Evolutionary conservation across 2,888 invertebrate species (phyloP).

Genomic region (Allygus modestus): DNA sequence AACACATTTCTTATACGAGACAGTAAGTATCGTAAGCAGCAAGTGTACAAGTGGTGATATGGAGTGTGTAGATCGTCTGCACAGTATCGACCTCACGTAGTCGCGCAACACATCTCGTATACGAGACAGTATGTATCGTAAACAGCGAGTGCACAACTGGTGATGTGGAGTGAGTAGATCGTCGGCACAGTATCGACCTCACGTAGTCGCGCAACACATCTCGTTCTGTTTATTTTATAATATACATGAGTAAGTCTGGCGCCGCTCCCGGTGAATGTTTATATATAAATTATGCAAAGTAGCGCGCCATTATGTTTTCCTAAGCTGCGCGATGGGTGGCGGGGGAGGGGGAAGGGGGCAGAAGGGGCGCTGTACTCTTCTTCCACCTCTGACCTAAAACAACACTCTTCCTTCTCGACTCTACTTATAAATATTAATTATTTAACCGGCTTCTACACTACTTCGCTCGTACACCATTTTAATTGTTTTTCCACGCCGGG

Average conservation of each 20-base stretch:
- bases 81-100: background rate
- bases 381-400: slow-evolving; percentile 62
- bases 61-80: background rate
- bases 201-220: slow-evolving; percentile 56
- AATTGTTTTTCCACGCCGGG: slow-evolving; percentile 53
- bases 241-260: slow-evolving; percentile 66
- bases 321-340: slow-evolving; percentile 45
- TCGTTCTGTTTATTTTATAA: slow-evolving; percentile 65
- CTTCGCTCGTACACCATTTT: slow-evolving; percentile 56
- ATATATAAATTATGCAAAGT: slow-evolving; percentile 68
- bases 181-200: slow-evolving; percentile 49
- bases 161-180: background rate
- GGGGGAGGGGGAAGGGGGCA: slow-evolving; percentile 11
- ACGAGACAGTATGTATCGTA: background rate
- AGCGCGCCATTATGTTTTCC: slow-evolving; percentile 63
- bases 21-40: background rate
- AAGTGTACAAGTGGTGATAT: background rate
- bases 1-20: too few relatives aligned
- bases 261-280: slow-evolving; percentile 64
- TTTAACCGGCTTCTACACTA: slow-evolving; percentile 57
- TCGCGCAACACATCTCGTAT: background rate
- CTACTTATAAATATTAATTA: slow-evolving; percentile 59
- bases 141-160: background rate
- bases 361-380: slow-evolving; percentile 31
- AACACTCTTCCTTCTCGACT: slow-evolving; percentile 55